Evolutionary conservation across 2,888 invertebrate genomes (phyloP).

Genomic region (Eugnorisma glareosa): DNA sequence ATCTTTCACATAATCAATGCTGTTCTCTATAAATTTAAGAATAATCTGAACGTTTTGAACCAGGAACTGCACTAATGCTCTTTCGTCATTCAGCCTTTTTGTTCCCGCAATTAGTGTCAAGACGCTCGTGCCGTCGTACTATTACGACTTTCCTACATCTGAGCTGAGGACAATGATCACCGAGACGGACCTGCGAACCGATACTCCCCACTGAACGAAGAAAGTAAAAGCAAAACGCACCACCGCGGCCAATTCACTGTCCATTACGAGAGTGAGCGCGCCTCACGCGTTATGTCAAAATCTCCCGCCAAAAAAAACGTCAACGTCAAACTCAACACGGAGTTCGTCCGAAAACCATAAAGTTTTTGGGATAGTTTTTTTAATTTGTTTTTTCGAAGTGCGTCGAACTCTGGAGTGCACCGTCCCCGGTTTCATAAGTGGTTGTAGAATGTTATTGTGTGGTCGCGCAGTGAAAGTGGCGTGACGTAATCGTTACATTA

Average conservation of each 20-base stretch:
- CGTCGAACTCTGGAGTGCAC: constrained; percentile 85
- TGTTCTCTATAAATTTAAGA: constrained; percentile 9
- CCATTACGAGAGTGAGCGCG: constrained; percentile 85
- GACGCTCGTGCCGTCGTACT: constrained; percentile 47
- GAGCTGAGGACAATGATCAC: constrained; percentile 70
- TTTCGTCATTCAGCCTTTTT: constrained; percentile 57
- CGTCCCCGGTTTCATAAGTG: constrained; percentile 84
- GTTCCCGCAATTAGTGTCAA: constrained; percentile 57
- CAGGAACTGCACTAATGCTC: constrained; percentile 38
- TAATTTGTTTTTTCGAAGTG: constrained; percentile 69
- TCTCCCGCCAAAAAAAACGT: constrained; percentile 79
- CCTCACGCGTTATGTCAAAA: constrained; percentile 80
- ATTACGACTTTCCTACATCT: constrained; percentile 70
- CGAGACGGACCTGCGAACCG: constrained; percentile 65
- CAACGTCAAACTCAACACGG: constrained; percentile 68
- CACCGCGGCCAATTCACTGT: constrained; percentile 82
- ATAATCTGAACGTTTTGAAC: constrained; percentile 19
- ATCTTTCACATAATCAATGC: neutral
- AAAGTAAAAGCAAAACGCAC: constrained; percentile 88
- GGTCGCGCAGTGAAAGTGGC: constrained; percentile 87
- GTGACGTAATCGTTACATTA: constrained; percentile 88
- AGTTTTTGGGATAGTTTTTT: constrained; percentile 70
- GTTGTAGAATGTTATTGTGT: constrained; percentile 81
- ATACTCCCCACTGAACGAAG: constrained; percentile 86
- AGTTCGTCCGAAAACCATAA: constrained; percentile 68